Percentiles rank a stretch among this genome's conserved stretches.
Conservation (phyloP, 1,140 invertebrate genomes). For the Eriosoma lanigerum region DNA sequence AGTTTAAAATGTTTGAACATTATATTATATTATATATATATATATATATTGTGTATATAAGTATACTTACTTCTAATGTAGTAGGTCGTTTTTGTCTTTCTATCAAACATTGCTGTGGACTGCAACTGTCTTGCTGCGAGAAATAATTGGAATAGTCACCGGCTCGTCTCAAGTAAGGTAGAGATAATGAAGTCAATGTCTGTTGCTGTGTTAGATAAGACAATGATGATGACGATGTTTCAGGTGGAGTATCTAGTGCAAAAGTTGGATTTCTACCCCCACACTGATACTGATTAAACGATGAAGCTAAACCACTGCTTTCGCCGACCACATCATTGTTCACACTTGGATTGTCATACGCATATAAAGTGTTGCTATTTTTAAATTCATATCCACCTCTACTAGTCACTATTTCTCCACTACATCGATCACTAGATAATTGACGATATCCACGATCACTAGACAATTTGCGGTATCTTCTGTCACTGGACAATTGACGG, state of each 20-base stretch:
- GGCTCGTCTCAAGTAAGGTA: constrained; percentile 49
- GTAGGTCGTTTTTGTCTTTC: constrained; percentile 68
- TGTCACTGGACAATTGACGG: constrained; percentile 20
- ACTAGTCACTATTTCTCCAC: neutral
- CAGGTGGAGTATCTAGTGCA: neutral
- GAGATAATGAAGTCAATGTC: neutral
- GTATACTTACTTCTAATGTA: constrained; percentile 64
- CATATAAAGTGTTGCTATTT: constrained; percentile 57
- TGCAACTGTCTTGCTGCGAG: constrained; percentile 62
- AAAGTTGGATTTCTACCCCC: constrained; percentile 36
- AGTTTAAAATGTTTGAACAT: too few species aligned
- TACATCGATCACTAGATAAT: neutral
- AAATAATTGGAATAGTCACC: constrained; percentile 56
- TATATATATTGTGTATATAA: neutral
- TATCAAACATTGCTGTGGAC: constrained; percentile 58
- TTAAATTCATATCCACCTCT: neutral
- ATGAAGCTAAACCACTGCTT: neutral
- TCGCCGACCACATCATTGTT: neutral
- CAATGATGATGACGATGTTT: constrained; percentile 21
- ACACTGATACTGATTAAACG: neutral
- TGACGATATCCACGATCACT: neutral
- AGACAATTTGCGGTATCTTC: neutral
- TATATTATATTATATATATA: too few species aligned
- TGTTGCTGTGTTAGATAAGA: neutral
- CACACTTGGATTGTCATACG: constrained; percentile 66